phyloP scores from a whole-genome alignment of 2,797 vertebrate genomes.

The Triplophysa bombifrons region DNA sequence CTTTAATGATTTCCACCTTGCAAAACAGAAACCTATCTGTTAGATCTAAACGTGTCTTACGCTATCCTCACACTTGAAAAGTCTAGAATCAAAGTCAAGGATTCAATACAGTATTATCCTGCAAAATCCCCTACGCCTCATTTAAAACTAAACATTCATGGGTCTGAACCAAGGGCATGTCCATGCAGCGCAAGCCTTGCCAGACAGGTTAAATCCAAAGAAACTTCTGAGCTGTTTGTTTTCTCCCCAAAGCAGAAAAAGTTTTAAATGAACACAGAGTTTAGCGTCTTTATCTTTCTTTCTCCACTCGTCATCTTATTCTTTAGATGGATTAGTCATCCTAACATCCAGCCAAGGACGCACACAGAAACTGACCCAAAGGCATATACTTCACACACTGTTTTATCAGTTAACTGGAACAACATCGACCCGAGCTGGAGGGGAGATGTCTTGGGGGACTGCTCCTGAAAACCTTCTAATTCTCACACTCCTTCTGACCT shows the following conservation, averaged over 20 bases:
- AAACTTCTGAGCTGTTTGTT: not conserved
- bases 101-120: slow-evolving; percentile 17
- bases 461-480: slow-evolving; percentile 22
- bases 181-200: not conserved
- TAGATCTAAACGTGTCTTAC: not conserved
- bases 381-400: slow-evolving; percentile 16
- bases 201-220: slow-evolving; percentile 11
- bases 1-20: not conserved
- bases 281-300: slow-evolving; percentile 6
- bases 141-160: slow-evolving; percentile 21
- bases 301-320: not conserved
- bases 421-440: slow-evolving; percentile 31
- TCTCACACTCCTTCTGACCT: slow-evolving; percentile 25
- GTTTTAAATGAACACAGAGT: slow-evolving; percentile 7
- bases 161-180: slow-evolving; percentile 5
- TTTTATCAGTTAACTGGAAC: slow-evolving; percentile 39
- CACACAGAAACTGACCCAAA: not conserved
- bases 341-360: slow-evolving; percentile 2
- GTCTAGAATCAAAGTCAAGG: not conserved
- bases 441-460: slow-evolving; percentile 4
- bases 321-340: slow-evolving; percentile 39
- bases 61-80: not conserved
- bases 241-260: slow-evolving; percentile 1
- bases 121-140: slow-evolving; percentile 24
- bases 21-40: not conserved